Percentiles rank a stretch among this genome's conserved stretches.
Conservation (phyloP, 1,140 invertebrate species). For the Homarus americanus region DNA sequence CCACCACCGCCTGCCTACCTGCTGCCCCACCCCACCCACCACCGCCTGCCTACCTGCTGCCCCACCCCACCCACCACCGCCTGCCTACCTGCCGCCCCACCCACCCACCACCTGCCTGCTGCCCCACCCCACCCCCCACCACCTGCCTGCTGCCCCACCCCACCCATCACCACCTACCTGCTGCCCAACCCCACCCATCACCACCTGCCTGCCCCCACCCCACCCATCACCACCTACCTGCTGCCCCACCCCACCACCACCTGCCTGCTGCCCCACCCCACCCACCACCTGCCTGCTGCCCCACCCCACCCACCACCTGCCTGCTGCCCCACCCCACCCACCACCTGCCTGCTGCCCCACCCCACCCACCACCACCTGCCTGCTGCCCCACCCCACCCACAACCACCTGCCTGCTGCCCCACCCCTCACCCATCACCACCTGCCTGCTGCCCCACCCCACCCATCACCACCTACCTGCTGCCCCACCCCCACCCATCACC, state of each 20-base stretch:
- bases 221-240: background rate
- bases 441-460: background rate
- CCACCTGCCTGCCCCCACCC: no score
- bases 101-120: background rate
- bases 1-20: background rate
- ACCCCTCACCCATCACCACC: background rate
- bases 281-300: background rate
- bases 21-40: background rate
- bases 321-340: background rate
- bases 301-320: background rate
- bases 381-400: background rate
- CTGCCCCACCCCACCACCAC: background rate
- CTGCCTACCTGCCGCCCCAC: background rate
- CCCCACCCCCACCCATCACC: no score
- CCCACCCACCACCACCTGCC: background rate
- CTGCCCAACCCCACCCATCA: background rate
- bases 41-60: background rate
- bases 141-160: background rate
- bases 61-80: background rate
- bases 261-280: no score
- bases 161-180: background rate
- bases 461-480: no score
- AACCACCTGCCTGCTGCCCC: background rate
- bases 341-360: background rate
- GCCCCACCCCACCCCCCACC: no score